Evolutionary conservation across 2,888 invertebrate species (phyloP).

Genomic region (Conomelus anceps): DNA sequence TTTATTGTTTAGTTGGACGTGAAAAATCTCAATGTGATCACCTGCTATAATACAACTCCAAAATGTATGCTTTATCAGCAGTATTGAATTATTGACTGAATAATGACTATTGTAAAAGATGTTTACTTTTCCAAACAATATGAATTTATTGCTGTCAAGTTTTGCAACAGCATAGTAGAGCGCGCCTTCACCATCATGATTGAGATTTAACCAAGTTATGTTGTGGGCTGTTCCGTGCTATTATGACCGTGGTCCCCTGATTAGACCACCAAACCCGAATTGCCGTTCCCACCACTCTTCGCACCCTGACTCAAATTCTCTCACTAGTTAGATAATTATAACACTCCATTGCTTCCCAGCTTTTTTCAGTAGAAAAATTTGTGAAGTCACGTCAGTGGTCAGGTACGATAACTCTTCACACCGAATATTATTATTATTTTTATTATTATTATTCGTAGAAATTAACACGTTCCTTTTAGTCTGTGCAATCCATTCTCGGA

Average conservation of each 20-base stretch:
- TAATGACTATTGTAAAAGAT: background rate
- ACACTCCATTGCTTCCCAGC: no score
- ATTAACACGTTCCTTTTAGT: no score
- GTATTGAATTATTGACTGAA: no score
- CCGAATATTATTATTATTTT: no score
- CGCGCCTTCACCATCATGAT: background rate
- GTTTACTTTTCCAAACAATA: background rate
- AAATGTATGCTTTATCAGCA: background rate
- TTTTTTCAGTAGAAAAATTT: no score
- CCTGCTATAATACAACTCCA: background rate
- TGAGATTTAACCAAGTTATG: conserved; percentile 14
- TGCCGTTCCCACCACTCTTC: background rate
- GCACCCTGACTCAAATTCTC: background rate
- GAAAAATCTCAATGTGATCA: no score
- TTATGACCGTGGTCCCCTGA: conserved; percentile 3
- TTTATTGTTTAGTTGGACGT: no score
- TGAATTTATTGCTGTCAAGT: background rate
- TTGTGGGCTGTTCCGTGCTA: conserved; percentile 10
- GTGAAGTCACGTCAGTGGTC: no score
- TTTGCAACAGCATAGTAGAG: background rate
- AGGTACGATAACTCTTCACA: no score
- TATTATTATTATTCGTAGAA: no score
- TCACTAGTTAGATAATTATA: background rate
- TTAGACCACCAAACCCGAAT: conserved; percentile 8
- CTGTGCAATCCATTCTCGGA: no score